Evolutionary conservation across 2,797 vertebrate genomes (phyloP).

Genomic region (Falco concolor): DNA sequence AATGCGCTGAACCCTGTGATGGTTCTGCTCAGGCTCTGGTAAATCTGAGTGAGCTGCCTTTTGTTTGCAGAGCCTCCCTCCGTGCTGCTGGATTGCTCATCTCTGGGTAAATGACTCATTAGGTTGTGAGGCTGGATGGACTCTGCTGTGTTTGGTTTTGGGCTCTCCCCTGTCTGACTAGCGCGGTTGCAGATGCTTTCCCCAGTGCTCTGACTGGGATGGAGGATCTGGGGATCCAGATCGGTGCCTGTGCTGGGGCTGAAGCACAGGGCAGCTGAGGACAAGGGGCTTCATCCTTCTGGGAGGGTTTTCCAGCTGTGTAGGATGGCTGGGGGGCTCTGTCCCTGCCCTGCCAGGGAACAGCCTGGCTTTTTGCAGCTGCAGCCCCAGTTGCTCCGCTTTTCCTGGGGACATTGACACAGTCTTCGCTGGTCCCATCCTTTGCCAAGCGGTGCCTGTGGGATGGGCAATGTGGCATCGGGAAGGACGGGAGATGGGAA

Average conservation of each 20-base stretch:
- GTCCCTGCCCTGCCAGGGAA: neutral
- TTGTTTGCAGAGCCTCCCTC: neutral
- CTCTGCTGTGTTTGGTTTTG: neutral
- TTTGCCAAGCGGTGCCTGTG: fast-evolving
- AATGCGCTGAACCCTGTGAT: neutral
- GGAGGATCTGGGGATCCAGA: fast-evolving
- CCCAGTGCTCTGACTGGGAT: fast-evolving
- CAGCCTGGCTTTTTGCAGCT: neutral
- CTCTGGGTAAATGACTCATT: neutral
- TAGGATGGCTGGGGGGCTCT: neutral
- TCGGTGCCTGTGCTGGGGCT: neutral
- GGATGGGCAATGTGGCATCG: fast-evolving
- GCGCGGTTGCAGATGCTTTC: neutral
- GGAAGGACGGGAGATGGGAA: neutral
- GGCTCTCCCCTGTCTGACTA: neutral
- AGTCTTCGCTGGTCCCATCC: neutral
- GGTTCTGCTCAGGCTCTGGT: neutral
- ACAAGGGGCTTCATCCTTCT: neutral
- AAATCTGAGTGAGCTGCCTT: neutral
- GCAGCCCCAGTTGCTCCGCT: neutral
- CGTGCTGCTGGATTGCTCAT: fast-evolving
- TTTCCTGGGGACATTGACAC: fast-evolving
- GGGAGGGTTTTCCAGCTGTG: neutral
- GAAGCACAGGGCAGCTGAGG: neutral
- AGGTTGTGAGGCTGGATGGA: neutral